Conservation (phyloP, 2,113 vertebrate genomes). For the Xiphophorus maculatus region DNA sequence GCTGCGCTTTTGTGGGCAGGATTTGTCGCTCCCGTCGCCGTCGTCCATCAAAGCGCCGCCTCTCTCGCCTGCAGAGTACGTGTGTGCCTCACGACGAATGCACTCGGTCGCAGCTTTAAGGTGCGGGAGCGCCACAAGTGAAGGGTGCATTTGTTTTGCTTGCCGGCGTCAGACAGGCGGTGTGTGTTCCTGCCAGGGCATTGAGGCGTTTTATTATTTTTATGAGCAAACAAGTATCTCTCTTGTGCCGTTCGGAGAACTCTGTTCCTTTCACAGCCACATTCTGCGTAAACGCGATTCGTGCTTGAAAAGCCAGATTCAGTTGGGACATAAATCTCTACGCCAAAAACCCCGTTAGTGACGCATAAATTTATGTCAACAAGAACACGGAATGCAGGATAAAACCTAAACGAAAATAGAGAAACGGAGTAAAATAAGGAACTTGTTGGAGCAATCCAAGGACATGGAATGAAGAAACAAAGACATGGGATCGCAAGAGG, state of each 20-base stretch:
- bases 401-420: no score
- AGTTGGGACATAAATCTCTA: background rate
- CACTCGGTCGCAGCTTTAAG: slow-evolving; percentile 21
- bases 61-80: background rate
- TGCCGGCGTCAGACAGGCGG: slow-evolving; percentile 23
- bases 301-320: background rate
- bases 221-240: slow-evolving; percentile 47
- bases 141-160: slow-evolving; percentile 43
- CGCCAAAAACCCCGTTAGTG: background rate
- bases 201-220: slow-evolving; percentile 16
- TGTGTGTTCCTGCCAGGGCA: slow-evolving; percentile 27
- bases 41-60: slow-evolving; percentile 38
- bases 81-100: slow-evolving; percentile 40
- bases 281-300: background rate
- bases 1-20: background rate
- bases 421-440: no score
- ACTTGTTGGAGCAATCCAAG: no score
- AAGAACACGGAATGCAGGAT: no score
- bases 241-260: slow-evolving; percentile 5
- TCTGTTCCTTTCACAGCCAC: slow-evolving; percentile 29
- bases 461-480: no score
- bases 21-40: background rate
- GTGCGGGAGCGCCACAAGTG: slow-evolving; percentile 29
- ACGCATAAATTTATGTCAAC: no score
- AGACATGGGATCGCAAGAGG: no score